phyloP scores from a whole-genome alignment of 2,797 vertebrate genomes.

The Molossus molossus region DNA sequence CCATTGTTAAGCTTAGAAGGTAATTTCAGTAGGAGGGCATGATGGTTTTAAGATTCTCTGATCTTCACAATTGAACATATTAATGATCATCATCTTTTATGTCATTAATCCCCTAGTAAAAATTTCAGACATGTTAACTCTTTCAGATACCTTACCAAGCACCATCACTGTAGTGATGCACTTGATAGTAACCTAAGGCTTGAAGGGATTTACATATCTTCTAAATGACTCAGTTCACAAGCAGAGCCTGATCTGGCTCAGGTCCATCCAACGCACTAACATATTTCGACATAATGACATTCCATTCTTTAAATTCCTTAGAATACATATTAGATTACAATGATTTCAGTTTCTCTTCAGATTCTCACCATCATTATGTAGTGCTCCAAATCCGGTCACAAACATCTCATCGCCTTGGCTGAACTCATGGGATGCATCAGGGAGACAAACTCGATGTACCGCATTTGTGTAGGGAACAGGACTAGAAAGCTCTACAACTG shows the following conservation, averaged over 20 bases:
- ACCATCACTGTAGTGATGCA: background rate
- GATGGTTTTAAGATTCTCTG: background rate
- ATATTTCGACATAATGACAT: background rate
- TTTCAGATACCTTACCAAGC: background rate
- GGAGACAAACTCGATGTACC: constrained; percentile 90
- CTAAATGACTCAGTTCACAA: background rate
- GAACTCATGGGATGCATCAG: constrained; percentile 87
- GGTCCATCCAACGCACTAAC: constrained; percentile 8
- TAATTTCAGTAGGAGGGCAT: background rate
- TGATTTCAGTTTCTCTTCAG: constrained; percentile 15
- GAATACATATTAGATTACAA: background rate
- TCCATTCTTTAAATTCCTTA: background rate
- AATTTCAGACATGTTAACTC: background rate
- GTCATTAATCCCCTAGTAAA: background rate
- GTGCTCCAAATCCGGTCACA: constrained; percentile 91
- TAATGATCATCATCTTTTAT: constrained; percentile 8
- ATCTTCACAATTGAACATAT: background rate
- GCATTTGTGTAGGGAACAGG: constrained; percentile 87
- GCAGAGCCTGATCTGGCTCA: background rate
- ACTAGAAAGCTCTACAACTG: constrained; percentile 87
- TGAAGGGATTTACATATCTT: background rate
- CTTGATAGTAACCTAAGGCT: background rate
- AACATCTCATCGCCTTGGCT: constrained; percentile 85
- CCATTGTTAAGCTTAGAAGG: background rate
- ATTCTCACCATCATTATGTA: constrained; percentile 88